These are phyloP conservation scores for Eupithecia inturbata DNA, from an alignment of 2,888 invertebrate species.

Conservation along the genomic window DNA sequence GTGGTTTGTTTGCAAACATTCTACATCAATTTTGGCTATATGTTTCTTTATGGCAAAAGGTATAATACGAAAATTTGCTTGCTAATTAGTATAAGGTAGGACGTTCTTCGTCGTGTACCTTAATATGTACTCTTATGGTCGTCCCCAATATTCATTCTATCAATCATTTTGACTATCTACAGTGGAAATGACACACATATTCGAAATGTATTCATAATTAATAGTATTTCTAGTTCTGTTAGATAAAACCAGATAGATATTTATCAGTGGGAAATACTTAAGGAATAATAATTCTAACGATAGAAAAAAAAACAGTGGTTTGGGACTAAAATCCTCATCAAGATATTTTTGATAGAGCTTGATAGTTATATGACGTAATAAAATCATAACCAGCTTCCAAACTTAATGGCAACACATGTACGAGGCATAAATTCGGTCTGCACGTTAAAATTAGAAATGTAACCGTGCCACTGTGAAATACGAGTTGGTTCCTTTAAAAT, in stretches of 20 bases:
- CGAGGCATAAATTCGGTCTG: conserved; percentile 75
- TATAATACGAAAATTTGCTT: background rate
- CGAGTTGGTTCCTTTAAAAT: conserved; percentile 70
- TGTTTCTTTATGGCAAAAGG: background rate
- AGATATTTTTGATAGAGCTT: background rate
- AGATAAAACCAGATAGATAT: too few relatives aligned
- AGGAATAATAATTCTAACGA: too few relatives aligned
- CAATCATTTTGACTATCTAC: background rate
- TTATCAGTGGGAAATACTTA: too few relatives aligned
- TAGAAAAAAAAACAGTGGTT: background rate
- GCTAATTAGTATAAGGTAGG: background rate
- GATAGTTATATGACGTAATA: conserved; percentile 6
- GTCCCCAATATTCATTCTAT: background rate
- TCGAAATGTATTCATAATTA: background rate
- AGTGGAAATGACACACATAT: background rate
- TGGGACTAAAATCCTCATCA: background rate
- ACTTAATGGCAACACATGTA: conserved; percentile 72
- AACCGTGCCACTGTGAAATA: conserved; percentile 72
- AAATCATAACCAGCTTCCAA: conserved; percentile 9
- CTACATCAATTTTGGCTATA: too few relatives aligned
- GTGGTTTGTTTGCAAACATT: too few relatives aligned
- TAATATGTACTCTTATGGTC: background rate
- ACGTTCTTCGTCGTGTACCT: background rate
- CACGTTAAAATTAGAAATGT: conserved; percentile 82
- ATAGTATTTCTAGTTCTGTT: background rate